Conservation (phyloP, 2,113 vertebrate species). For the Sylvilagus bachmani region DNA sequence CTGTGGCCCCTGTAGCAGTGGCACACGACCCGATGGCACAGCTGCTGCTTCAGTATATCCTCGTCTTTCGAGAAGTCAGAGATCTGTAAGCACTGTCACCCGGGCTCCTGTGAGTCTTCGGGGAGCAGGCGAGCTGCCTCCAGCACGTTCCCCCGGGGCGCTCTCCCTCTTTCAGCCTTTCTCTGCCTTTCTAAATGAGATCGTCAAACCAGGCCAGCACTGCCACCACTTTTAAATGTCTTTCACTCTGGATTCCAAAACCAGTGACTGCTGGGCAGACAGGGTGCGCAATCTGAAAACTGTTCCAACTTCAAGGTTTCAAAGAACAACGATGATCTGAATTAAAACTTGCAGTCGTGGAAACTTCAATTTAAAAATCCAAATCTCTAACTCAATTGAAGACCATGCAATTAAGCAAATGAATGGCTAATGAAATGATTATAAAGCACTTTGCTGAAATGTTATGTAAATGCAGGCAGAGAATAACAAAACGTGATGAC, state of each 20-base stretch:
- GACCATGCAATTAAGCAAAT: conserved; percentile 75
- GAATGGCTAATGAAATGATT: conserved; percentile 79
- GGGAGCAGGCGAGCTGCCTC: neutral
- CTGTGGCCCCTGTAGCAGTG: neutral
- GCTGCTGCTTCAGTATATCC: no score
- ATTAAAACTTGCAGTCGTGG: conserved; percentile 60
- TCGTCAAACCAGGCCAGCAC: neutral
- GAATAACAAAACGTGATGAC: conserved; percentile 30
- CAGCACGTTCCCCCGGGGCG: rapidly evolving
- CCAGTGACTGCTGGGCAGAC: neutral
- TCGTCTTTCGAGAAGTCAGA: neutral
- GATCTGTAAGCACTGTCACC: neutral
- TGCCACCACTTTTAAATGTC: neutral
- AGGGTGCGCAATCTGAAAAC: neutral
- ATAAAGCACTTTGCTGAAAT: conserved; percentile 73
- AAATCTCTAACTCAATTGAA: conserved; percentile 71
- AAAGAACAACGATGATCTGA: neutral
- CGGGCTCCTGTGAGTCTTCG: neutral
- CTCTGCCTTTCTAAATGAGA: neutral
- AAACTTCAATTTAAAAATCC: conserved; percentile 76
- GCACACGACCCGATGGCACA: rapidly evolving
- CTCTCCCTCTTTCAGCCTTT: neutral
- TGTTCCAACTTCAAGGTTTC: neutral
- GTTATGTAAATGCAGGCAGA: conserved; percentile 65
- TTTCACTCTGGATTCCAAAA: neutral